Conservation (phyloP, 2,113 vertebrate species). For the Cepphus grylle region DNA sequence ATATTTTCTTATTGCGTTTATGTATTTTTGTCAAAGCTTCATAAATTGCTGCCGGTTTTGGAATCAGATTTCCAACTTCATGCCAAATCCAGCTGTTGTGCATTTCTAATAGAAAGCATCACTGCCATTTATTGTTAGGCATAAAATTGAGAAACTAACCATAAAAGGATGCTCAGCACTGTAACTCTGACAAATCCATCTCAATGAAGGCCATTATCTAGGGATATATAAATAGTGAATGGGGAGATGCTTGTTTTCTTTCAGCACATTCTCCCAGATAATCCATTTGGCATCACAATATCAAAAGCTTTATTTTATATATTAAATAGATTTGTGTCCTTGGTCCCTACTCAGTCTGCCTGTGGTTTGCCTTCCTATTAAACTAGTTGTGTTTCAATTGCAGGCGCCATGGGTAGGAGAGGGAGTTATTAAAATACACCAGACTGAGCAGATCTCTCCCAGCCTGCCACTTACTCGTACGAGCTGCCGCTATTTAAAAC, state of each 20-base stretch:
- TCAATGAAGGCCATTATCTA: conserved; percentile 42
- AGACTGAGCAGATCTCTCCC: not conserved
- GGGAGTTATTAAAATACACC: not conserved
- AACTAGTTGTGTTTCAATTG: not conserved
- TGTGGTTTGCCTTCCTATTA: not conserved
- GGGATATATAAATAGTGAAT: conserved; percentile 56
- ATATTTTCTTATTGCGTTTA: conserved; percentile 56
- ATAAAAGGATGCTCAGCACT: conserved; percentile 46
- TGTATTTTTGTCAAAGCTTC: conserved; percentile 43
- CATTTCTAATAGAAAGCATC: conserved; percentile 27
- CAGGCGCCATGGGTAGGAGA: not conserved
- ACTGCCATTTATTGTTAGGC: conserved; percentile 38
- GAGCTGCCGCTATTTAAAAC: not conserved
- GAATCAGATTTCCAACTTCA: conserved; percentile 31
- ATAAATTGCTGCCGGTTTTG: conserved; percentile 49
- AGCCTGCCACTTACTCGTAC: not conserved
- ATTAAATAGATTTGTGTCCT: conserved; percentile 38
- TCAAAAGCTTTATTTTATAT: conserved; percentile 41
- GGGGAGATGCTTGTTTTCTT: conserved; percentile 33
- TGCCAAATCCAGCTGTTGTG: conserved; percentile 50
- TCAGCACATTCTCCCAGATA: conserved; percentile 23
- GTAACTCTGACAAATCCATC: conserved; percentile 54
- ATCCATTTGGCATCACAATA: conserved; percentile 32
- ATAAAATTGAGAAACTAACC: conserved; percentile 58
- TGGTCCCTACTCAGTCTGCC: not conserved